phyloP scores from a whole-genome alignment of 2,888 invertebrate genomes.

The Pheosia tremula region DNA sequence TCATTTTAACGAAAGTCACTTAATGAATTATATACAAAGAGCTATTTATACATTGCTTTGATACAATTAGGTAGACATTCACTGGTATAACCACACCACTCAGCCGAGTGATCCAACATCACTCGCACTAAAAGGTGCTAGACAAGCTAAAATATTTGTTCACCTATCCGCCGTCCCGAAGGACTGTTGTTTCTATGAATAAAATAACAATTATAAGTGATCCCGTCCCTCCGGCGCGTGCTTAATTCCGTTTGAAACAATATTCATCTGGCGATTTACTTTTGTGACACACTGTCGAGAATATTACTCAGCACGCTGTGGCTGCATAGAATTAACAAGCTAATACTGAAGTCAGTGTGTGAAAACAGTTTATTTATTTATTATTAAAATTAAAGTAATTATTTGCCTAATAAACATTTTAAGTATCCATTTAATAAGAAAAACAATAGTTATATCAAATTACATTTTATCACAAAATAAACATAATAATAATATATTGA shows the following conservation, averaged over 20 bases:
- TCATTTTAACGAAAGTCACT: no score
- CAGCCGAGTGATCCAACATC: conserved; percentile 32
- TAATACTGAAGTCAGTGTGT: no score
- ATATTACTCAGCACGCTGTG: conserved; percentile 4
- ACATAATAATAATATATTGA: no score
- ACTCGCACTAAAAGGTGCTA: conserved; percentile 73
- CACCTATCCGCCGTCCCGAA: conserved; percentile 72
- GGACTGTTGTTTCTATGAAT: conserved; percentile 84
- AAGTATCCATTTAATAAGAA: no score
- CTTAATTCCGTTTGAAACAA: conserved; percentile 84
- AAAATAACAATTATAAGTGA: conserved; percentile 85
- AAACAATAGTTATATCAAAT: no score
- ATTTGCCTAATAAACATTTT: no score
- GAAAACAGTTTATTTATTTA: no score
- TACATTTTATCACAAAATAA: no score
- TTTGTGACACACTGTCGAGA: conserved; percentile 47
- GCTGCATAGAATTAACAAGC: no score
- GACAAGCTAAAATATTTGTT: conserved; percentile 77
- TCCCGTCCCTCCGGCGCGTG: conserved; percentile 74
- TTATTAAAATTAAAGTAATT: no score
- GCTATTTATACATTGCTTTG: not conserved
- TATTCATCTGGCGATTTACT: conserved; percentile 80
- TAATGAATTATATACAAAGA: no score
- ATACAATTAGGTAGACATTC: not conserved
- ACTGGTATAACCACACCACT: conserved; percentile 6